These are phyloP conservation scores for Vultur gryphus DNA, from an alignment of 2,797 vertebrate genomes.

Conservation along the genomic window DNA sequence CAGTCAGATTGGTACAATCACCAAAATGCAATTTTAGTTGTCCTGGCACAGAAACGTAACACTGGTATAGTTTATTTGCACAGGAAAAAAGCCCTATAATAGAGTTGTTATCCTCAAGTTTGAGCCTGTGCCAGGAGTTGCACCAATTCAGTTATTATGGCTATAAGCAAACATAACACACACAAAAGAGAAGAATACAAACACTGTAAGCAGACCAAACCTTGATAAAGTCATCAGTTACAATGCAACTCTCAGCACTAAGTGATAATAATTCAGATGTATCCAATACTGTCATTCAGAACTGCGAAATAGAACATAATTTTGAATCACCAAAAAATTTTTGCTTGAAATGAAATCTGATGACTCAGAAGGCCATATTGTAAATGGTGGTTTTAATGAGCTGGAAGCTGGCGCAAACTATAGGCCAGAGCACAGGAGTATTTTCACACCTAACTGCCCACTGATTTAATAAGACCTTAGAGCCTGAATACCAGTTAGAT, in stretches of 20 bases:
- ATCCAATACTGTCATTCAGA: background rate
- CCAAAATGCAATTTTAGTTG: background rate
- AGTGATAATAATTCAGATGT: background rate
- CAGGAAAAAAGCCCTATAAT: background rate
- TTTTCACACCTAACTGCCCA: background rate
- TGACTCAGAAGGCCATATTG: background rate
- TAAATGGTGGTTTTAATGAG: background rate
- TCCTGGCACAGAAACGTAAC: background rate
- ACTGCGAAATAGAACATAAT: background rate
- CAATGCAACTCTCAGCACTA: background rate
- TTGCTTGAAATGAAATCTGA: background rate
- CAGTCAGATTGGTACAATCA: background rate
- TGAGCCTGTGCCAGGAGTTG: background rate
- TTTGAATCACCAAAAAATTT: background rate
- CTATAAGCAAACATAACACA: background rate
- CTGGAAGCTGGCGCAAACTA: background rate
- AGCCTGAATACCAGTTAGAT: background rate
- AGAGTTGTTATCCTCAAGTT: background rate
- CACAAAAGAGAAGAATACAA: background rate
- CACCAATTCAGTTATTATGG: background rate
- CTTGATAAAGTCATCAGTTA: background rate
- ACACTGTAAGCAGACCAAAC: background rate
- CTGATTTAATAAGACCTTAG: background rate
- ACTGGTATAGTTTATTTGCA: background rate
- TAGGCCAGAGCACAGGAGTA: background rate